A percentile compares a stretch with the other conserved stretches of the same genome.
Conservation (phyloP, 2,797 vertebrate genomes). For the Gobionotothen gibberifrons region DNA sequence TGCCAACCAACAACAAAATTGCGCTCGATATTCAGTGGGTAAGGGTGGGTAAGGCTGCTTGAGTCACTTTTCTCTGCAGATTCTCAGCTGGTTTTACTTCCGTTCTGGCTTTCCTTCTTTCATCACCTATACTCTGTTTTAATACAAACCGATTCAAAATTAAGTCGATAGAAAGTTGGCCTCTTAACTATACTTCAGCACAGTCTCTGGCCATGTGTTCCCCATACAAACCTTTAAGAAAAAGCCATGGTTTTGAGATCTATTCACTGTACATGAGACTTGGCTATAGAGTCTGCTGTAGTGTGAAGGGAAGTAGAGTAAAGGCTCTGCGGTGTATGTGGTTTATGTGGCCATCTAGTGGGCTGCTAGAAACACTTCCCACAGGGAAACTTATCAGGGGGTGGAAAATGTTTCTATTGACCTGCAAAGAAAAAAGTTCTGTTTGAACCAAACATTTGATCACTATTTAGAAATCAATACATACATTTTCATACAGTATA, state of each 20-base stretch:
- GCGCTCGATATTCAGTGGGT: no score
- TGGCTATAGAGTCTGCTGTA: background rate
- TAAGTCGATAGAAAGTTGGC: background rate
- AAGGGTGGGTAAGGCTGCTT: no score
- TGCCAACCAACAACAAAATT: background rate
- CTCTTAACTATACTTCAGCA: no score
- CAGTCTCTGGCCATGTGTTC: no score
- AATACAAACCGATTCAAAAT: background rate
- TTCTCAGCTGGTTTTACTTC: no score
- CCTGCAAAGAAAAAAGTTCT: background rate
- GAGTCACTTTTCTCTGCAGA: no score
- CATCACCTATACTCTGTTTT: background rate
- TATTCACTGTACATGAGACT: background rate
- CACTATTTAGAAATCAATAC: background rate
- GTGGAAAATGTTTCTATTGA: conserved; percentile 3
- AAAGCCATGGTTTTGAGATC: no score
- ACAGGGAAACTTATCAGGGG: conserved; percentile 42
- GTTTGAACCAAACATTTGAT: no score
- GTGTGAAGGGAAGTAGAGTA: background rate
- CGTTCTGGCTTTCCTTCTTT: background rate
- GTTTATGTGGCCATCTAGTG: conserved; percentile 88
- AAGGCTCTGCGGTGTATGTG: conserved; percentile 61
- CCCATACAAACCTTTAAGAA: no score
- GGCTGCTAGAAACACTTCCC: conserved; percentile 63
- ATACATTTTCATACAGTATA: background rate